Evolutionary conservation across 2,888 invertebrate genomes (phyloP).

Genomic region (Orchesella flavescens): DNA sequence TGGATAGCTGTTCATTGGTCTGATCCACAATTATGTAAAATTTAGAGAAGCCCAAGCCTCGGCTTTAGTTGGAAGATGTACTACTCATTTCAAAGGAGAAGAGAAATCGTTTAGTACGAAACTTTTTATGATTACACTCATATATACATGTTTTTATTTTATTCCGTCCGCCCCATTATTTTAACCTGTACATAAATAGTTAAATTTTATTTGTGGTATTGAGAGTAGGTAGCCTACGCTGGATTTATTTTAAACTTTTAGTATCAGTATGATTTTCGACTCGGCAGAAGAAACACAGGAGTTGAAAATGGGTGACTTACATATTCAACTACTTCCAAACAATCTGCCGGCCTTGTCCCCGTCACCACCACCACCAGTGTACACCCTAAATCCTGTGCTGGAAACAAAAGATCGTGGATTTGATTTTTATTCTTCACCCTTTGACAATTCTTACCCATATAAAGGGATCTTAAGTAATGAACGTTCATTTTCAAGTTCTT

Average conservation of each 20-base stretch:
- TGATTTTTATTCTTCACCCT: constrained; percentile 56
- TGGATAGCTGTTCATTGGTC: too few species aligned
- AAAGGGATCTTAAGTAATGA: constrained; percentile 60
- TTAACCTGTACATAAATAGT: too few species aligned
- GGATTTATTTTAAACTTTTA: constrained; percentile 18
- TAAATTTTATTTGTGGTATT: neutral
- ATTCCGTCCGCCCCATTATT: too few species aligned
- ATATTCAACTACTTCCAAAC: constrained; percentile 32
- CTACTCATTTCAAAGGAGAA: too few species aligned
- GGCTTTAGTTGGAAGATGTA: too few species aligned
- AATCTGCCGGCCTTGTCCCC: constrained; percentile 2
- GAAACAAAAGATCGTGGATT: constrained; percentile 43
- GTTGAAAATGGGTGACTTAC: constrained; percentile 59
- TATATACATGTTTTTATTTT: too few species aligned
- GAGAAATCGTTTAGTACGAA: too few species aligned
- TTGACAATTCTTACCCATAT: constrained; percentile 58
- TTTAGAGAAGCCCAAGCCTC: too few species aligned
- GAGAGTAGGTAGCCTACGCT: neutral
- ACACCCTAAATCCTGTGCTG: constrained; percentile 48
- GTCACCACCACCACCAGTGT: constrained; percentile 35
- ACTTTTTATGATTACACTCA: too few species aligned
- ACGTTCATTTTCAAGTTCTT: constrained; percentile 60
- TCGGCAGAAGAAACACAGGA: constrained; percentile 47
- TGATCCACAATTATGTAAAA: too few species aligned
- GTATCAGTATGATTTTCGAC: constrained; percentile 55